phyloP scores from a whole-genome alignment of 1,140 invertebrate genomes.

The Physella acuta region DNA sequence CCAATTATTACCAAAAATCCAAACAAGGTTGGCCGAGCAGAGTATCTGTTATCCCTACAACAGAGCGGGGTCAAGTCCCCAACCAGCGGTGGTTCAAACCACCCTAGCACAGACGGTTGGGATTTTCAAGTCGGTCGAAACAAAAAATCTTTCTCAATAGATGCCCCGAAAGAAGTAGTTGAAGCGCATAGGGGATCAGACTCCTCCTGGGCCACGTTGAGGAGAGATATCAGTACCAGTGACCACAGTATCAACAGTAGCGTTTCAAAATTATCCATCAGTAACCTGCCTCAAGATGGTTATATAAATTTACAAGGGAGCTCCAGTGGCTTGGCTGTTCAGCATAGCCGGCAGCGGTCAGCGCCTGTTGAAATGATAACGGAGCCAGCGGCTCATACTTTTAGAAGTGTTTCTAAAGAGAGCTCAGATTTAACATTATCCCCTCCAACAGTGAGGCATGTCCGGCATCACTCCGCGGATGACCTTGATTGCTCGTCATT shows the following conservation, averaged over 20 bases:
- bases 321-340: background rate
- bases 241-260: background rate
- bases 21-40: constrained; percentile 24
- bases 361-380: background rate
- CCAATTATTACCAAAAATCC: constrained; percentile 19
- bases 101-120: background rate
- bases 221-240: constrained; percentile 1
- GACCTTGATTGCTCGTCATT: background rate
- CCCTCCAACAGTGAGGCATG: background rate
- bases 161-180: too few relatives aligned
- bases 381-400: background rate
- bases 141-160: background rate
- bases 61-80: constrained; percentile 20
- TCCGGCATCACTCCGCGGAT: background rate
- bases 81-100: background rate
- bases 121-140: background rate
- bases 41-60: constrained; percentile 10
- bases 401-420: background rate
- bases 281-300: background rate
- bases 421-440: background rate
- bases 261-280: too few relatives aligned
- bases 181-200: background rate
- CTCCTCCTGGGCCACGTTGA: background rate
- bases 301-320: constrained; percentile 7
- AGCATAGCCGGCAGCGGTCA: constrained; percentile 13